Base-by-base conservation (phyloP, 2,113 vertebrate species). In the Dasyornis broadbenti region DNA sequence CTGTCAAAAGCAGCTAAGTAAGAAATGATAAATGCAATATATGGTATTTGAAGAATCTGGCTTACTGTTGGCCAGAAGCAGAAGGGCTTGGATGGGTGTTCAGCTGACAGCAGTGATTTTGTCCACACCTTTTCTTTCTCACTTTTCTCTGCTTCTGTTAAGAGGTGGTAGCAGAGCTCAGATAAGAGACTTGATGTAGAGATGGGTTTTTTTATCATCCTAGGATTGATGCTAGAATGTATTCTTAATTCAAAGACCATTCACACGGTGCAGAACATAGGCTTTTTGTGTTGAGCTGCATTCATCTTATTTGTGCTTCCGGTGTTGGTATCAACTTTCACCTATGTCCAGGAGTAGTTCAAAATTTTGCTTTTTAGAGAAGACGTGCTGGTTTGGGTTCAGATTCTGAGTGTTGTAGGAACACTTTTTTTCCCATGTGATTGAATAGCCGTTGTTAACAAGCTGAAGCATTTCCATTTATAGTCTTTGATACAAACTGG, bases 351-450 rank as follows among this genome's bases (percentile, higher is more conserved):
- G 57, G 28, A 60, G 17, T 37, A 35, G 28, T 59, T 91, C 7
- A 75, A 23, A 65, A 39, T 71, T 44, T 82, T 84, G 15, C 7
- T 42, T 81, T 91, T 79, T 54, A n/a, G 52, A 56, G 39, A 31
- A 21, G 6, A 77, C 56, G 22, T 71, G 24, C 33, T 72, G 22
- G 8, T 92, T 81, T 72, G 57, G 12, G 30, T 89, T 89, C n/a
- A 45, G 52, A 52, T 89, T 71, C 61, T 79, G 44, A 50, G 19
- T 61, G 47, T 37, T 91, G 8, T 21, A 64, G 72, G 52, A 78
- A 30, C 7, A 33, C 9, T 11, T 31, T 42, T 73, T 61, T 40
- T 31, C 31, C 19, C 0, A 0, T 82, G 17, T 68, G n/a, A 33
- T 63, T 73, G n/a, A 89, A 75, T 71, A 64, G 11, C 39, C 45